Base-by-base conservation (phyloP, 2,113 vertebrate species). In the Mesocricetus auratus region DNA sequence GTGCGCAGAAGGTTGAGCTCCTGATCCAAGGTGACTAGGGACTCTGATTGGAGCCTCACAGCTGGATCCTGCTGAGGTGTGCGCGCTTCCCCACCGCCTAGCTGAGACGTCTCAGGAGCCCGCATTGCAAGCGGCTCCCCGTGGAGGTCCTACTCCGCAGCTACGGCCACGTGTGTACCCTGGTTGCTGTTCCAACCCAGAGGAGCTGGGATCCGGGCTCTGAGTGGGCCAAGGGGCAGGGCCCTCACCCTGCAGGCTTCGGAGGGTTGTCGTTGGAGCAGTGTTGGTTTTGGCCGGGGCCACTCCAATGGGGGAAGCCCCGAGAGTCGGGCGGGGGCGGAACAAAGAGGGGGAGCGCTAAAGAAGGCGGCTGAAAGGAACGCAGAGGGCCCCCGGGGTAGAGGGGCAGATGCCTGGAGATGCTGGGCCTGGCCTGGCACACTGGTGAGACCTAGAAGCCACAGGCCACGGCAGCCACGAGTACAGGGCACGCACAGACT, bases 231-330 rank as follows among this genome's bases (percentile, higher is more conserved):
- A 95, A 89, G 93, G 90, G 92, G 96, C 93, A 96, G 94, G 94
- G 92, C 96, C 69, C 3, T 42, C 71, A 33, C 89, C 90, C 75
- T 3, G 71, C 69, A 26, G 87, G 96, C 93, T 90, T 93, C 58
- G 10, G 62, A 39, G 94, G 96, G 91, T 73, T 92, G 83, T 97
- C 82, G 58, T 87, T 94, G 94, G 93, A 97, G 78, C 62, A 31
- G 0, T 97, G 97, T 97, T 97, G 94, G 82, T 97, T 97, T 97
- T 97, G 97, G 98, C 97, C 9, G 0, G 8, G 86, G 77, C 60
- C 47, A 69, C 81, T 87, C 89, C 82, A 96, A 93, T 50, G 83
- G 97, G 97, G 97, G 95, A 97, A 97, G 96, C 97, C 97, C 97
- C 92, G 5, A 89, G 94, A 92, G 66, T 31, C 5, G 88, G 88